Conservation (phyloP, 1,140 invertebrate genomes). For the Nylanderia fulva region DNA sequence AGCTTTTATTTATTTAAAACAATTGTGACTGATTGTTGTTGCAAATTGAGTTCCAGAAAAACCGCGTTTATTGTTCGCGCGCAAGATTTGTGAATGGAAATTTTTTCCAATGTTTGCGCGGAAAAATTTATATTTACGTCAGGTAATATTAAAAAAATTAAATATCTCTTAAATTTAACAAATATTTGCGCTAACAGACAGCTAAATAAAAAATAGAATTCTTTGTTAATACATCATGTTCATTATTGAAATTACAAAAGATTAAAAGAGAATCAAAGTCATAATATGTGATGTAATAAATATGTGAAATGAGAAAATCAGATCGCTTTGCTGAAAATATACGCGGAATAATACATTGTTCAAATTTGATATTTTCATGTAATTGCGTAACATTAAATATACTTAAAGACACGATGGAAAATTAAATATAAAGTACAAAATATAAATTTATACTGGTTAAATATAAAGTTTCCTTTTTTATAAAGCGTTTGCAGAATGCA, state of each 20-base stretch:
- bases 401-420: neutral
- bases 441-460: constrained; percentile 5
- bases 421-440: constrained; percentile 21
- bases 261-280: neutral
- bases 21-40: constrained; percentile 34
- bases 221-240: neutral
- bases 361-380: neutral
- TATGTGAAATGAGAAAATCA: neutral
- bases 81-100: constrained; percentile 30
- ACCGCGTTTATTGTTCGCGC: neutral
- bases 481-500: constrained; percentile 44
- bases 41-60: constrained; percentile 37
- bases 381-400: neutral
- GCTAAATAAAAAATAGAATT: neutral
- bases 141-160: constrained; percentile 15
- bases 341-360: neutral
- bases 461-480: constrained; percentile 40
- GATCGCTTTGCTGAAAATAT: neutral
- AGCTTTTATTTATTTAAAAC: constrained; percentile 43
- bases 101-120: neutral
- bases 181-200: neutral
- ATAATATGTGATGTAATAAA: neutral
- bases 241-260: neutral
- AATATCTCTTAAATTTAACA: neutral
- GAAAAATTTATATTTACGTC: neutral